These are phyloP conservation scores for Microplitis demolitor DNA, from an alignment of 1,140 invertebrate genomes.

Conservation along the genomic window DNA sequence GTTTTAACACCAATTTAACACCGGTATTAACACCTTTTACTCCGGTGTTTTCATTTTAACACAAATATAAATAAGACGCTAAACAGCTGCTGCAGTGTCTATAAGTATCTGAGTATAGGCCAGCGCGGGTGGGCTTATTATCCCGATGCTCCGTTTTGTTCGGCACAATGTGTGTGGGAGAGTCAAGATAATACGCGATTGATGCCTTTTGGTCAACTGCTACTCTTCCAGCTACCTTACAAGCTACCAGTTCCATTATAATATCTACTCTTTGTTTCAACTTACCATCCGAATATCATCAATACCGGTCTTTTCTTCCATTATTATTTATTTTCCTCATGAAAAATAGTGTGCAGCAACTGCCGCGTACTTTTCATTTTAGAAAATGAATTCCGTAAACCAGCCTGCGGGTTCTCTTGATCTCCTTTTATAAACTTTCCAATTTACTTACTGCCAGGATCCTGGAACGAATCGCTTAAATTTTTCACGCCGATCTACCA, in stretches of 20 bases:
- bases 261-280: too few relatives aligned
- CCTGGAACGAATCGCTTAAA: constrained; percentile 33
- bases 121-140: constrained; percentile 13
- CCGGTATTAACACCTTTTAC: too few relatives aligned
- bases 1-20: too few relatives aligned
- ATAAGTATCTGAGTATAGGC: background rate
- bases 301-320: background rate
- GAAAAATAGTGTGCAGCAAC: background rate
- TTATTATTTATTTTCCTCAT: background rate
- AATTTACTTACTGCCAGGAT: constrained; percentile 11
- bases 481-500: constrained; percentile 30
- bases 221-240: too few relatives aligned
- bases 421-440: constrained; percentile 8
- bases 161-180: constrained; percentile 2
- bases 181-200: background rate
- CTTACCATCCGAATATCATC: background rate
- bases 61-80: background rate
- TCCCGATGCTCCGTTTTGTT: constrained; percentile 9
- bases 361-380: background rate
- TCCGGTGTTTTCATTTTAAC: too few relatives aligned
- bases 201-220: too few relatives aligned
- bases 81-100: background rate
- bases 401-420: background rate
- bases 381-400: background rate
- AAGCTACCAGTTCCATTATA: too few relatives aligned